phyloP scores from a whole-genome alignment of 2,888 invertebrate species.

The Macroteleia sp. region DNA sequence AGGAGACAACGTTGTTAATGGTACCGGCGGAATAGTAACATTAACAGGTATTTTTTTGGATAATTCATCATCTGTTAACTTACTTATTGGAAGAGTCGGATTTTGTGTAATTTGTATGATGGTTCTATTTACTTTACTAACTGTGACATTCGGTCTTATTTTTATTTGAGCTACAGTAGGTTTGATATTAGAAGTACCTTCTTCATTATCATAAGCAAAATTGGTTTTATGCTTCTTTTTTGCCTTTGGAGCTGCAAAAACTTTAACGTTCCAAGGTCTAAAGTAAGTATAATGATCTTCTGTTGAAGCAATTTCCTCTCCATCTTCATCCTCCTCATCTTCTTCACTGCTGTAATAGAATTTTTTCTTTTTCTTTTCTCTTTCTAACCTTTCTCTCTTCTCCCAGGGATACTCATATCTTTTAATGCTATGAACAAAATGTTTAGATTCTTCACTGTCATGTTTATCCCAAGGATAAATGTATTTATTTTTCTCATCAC shows the following conservation, averaged over 20 bases:
- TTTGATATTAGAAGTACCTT: conserved; percentile 29
- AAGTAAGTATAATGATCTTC: conserved; percentile 38
- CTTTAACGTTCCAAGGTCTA: conserved; percentile 28
- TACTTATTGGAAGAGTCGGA: conserved; percentile 9
- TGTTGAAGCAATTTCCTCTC: conserved; percentile 41
- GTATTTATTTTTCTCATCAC: conserved; percentile 67
- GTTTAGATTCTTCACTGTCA: conserved; percentile 67
- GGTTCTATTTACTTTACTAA: conserved; percentile 38
- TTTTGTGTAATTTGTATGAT: conserved; percentile 16
- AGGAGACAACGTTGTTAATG: not conserved
- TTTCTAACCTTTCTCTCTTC: conserved; percentile 73
- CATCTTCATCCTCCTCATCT: conserved; percentile 30
- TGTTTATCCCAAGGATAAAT: conserved; percentile 75
- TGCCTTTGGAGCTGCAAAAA: conserved; percentile 20
- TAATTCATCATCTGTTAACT: not conserved
- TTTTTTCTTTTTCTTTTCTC: conserved; percentile 50
- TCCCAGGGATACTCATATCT: conserved; percentile 81
- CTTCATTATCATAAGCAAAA: conserved; percentile 23
- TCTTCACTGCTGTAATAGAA: conserved; percentile 64
- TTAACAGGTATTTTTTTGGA: not conserved
- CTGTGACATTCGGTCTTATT: conserved; percentile 24
- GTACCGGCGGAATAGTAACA: not conserved
- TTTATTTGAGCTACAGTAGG: conserved; percentile 12
- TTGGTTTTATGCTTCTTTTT: conserved; percentile 11
- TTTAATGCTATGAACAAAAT: conserved; percentile 49